phyloP scores from a whole-genome alignment of 1,140 invertebrate genomes.

The Drosophila takahashii region DNA sequence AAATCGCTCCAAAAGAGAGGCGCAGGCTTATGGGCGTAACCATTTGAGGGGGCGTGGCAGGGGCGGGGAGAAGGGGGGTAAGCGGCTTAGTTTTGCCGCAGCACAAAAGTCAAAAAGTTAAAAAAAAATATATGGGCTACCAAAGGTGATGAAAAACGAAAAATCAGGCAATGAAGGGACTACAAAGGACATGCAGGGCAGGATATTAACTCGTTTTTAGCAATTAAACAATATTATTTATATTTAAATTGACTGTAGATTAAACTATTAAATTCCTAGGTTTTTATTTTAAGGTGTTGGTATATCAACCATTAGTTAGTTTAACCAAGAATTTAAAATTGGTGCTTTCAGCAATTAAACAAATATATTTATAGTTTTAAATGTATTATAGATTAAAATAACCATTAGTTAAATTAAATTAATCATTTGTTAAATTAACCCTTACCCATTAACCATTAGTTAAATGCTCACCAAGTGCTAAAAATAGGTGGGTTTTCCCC shows the following conservation, averaged over 20 bases:
- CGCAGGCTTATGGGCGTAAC: constrained; percentile 26
- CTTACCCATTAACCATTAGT: background rate
- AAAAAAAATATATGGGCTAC: constrained; percentile 13
- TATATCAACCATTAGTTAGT: background rate
- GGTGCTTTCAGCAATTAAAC: too few relatives aligned
- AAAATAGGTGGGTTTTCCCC: constrained; percentile 5
- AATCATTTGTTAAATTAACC: background rate
- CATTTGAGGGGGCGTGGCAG: constrained; percentile 5
- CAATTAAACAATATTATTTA: background rate
- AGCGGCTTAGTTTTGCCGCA: constrained; percentile 72
- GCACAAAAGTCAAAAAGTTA: constrained; percentile 52
- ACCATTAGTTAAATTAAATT: background rate
- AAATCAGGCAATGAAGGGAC: constrained; percentile 11
- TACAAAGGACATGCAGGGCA: background rate
- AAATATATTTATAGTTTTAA: too few relatives aligned
- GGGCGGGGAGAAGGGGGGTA: too few relatives aligned
- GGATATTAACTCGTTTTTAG: background rate
- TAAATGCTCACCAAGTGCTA: background rate
- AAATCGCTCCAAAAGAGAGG: constrained; percentile 1
- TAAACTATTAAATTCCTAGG: background rate
- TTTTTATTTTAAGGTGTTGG: background rate
- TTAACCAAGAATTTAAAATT: too few relatives aligned
- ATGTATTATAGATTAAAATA: too few relatives aligned
- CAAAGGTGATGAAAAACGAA: constrained; percentile 16
- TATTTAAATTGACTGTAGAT: too few relatives aligned